phyloP scores from a whole-genome alignment of 2,797 vertebrate species.

The Rhinatrema bivittatum region DNA sequence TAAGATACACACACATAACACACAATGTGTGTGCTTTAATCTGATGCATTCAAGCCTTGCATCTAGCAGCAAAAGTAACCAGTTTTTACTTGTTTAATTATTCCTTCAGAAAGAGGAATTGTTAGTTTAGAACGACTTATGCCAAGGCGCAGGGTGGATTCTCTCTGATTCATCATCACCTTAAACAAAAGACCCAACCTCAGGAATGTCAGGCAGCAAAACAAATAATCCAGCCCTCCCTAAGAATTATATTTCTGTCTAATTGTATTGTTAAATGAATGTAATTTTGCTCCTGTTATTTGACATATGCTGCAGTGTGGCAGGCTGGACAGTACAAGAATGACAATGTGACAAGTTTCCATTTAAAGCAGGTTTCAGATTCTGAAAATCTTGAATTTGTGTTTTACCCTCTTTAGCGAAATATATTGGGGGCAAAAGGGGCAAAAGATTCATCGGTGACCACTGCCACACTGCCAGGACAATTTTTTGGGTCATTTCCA shows the following conservation, averaged over 20 bases:
- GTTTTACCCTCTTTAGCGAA: constrained; percentile 19
- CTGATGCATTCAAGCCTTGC: constrained; percentile 37
- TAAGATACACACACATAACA: no score
- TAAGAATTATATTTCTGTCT: constrained; percentile 18
- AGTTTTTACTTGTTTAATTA: constrained; percentile 45
- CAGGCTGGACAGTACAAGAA: no score
- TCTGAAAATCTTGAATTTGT: no score
- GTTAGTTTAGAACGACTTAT: constrained; percentile 28
- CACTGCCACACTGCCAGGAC: no score
- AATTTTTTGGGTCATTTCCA: no score
- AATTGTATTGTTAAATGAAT: constrained; percentile 13
- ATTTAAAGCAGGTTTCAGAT: no score
- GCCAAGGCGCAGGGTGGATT: constrained; percentile 39
- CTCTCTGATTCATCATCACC: constrained; percentile 44
- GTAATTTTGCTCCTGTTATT: constrained; percentile 12
- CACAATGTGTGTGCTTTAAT: no score
- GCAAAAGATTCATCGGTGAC: no score
- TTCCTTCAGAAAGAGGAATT: constrained; percentile 30
- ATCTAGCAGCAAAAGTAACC: constrained; percentile 33
- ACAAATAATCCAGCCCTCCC: no score
- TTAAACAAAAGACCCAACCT: constrained; percentile 41
- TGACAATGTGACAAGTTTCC: no score
- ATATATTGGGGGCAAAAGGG: no score
- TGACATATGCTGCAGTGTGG: no score
- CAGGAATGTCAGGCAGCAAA: constrained; percentile 40